A percentile compares a stretch with the other conserved stretches of the same genome.
These are phyloP conservation scores for Pelobates fuscus DNA, from an alignment of 2,113 vertebrate genomes.

Conservation along the genomic window DNA sequence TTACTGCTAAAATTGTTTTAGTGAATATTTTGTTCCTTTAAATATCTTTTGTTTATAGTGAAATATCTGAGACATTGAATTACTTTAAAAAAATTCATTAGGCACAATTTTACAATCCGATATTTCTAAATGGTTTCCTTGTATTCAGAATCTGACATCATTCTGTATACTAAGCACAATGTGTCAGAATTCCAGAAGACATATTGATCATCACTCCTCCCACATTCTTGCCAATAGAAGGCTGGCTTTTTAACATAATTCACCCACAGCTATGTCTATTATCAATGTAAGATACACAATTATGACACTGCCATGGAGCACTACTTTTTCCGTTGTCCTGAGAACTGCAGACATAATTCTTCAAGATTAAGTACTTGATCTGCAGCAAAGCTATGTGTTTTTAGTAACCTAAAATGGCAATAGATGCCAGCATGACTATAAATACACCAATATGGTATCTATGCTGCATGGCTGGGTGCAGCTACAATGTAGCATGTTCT, in stretches of 20 bases:
- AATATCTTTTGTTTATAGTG: no score
- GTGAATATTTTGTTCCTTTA: no score
- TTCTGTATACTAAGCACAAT: no score
- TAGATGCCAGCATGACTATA: constrained; percentile 5
- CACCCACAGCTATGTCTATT: neutral
- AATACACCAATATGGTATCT: constrained; percentile 13
- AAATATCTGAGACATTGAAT: no score
- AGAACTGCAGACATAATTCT: neutral
- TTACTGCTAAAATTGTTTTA: no score
- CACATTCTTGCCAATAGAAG: constrained; percentile 1
- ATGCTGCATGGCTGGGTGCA: neutral
- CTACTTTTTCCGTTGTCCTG: neutral
- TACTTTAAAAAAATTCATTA: no score
- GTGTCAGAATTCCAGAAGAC: no score
- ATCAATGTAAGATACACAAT: no score
- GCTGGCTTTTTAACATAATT: neutral
- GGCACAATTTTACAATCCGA: no score
- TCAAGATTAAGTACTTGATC: neutral
- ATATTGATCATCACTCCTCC: neutral
- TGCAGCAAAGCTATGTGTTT: constrained; percentile 1
- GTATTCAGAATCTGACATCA: no score
- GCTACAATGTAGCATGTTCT: neutral
- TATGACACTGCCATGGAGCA: neutral
- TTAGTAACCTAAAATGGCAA: constrained; percentile 30
- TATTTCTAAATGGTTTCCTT: no score